Conservation (phyloP, 2,888 invertebrate genomes). For the Dioctria linearis region DNA sequence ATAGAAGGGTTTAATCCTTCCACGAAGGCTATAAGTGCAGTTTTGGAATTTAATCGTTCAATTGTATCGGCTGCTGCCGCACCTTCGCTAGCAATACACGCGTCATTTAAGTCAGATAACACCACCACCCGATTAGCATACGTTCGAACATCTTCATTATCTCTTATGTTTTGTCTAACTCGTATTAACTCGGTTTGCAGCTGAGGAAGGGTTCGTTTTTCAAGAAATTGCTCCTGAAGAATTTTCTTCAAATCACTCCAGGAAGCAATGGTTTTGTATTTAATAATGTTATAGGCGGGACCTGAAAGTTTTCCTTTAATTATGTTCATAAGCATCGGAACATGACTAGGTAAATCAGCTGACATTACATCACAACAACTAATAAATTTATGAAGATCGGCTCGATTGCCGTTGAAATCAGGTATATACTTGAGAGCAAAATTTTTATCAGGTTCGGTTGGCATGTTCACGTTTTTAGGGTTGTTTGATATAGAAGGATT, state of each 20-base stretch:
- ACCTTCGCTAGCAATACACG: conserved; percentile 18
- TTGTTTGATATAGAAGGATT: too few species aligned
- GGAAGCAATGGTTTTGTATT: neutral
- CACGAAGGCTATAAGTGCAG: conserved; percentile 9
- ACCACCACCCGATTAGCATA: conserved; percentile 6
- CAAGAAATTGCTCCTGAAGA: conserved; percentile 10
- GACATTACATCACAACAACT: neutral
- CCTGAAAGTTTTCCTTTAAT: conserved; percentile 11
- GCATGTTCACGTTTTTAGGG: too few species aligned
- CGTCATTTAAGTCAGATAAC: conserved; percentile 22
- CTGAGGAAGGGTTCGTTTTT: neutral
- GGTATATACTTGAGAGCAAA: too few species aligned
- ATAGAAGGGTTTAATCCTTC: conserved; percentile 1
- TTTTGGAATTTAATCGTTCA: too few species aligned
- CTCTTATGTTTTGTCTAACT: neutral
- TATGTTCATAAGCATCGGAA: neutral
- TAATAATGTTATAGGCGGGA: neutral
- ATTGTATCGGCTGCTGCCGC: neutral
- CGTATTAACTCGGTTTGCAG: conserved; percentile 7
- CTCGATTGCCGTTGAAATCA: too few species aligned
- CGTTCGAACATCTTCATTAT: neutral
- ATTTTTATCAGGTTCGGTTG: too few species aligned
- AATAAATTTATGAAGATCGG: too few species aligned
- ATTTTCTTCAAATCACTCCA: neutral
- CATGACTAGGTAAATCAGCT: neutral